Evolutionary conservation across 2,888 invertebrate genomes (phyloP).

Genomic region (Thymelicus sylvestris): DNA sequence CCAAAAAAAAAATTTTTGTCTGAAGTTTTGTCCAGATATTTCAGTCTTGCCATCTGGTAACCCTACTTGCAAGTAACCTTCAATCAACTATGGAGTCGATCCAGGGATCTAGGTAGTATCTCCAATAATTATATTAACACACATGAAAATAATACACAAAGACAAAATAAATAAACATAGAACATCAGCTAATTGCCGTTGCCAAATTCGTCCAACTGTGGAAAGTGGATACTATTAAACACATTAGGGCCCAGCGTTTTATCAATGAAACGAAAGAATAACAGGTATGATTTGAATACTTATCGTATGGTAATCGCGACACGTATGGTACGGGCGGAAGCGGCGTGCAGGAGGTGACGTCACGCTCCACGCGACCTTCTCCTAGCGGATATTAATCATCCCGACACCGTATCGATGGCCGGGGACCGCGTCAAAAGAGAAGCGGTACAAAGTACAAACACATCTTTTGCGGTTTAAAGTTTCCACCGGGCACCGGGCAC

Average conservation of each 20-base stretch:
- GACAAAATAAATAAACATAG: no score
- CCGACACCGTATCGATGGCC: constrained; percentile 53
- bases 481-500: no score
- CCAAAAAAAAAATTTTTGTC: no score
- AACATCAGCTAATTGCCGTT: not conserved
- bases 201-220: constrained; percentile 1
- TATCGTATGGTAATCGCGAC: constrained; percentile 40
- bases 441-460: constrained; percentile 6
- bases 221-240: constrained; percentile 11
- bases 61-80: no score
- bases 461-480: not conserved
- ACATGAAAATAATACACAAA: no score
- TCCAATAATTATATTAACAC: no score
- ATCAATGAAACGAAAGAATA: constrained; percentile 36
- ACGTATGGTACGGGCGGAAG: constrained; percentile 66
- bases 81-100: no score
- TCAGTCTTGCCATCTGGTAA: no score
- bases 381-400: constrained; percentile 82
- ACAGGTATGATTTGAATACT: constrained; percentile 40
- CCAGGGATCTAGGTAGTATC: no score
- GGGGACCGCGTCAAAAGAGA: constrained; percentile 44
- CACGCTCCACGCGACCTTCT: constrained; percentile 75
- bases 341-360: constrained; percentile 75
- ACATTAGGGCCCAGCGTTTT: constrained; percentile 8
- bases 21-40: no score